phyloP scores from a whole-genome alignment of 92 coral and sea anemone genomes.

The Epizoanthus illoricatus region DNA sequence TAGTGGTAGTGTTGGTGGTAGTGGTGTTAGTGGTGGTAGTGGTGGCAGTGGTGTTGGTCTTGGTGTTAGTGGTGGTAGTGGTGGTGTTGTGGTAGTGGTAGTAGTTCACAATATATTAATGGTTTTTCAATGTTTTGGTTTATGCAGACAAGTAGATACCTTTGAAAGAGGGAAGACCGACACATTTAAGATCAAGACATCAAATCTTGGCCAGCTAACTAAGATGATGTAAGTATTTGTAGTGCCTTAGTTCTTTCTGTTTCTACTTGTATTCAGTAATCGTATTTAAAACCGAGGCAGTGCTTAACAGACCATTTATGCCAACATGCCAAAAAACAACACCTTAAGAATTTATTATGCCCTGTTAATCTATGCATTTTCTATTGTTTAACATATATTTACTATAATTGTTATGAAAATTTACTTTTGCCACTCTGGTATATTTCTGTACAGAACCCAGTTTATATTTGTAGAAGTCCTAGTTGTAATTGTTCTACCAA shows the following conservation, averaged over 20 bases:
- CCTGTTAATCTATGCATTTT: not conserved
- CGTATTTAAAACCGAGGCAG: no score
- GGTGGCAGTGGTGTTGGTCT: no score
- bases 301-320: no score
- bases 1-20: no score
- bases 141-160: constrained; percentile 76
- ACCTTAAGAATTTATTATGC: not conserved
- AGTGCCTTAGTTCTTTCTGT: not conserved
- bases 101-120: not conserved
- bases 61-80: no score
- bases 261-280: no score
- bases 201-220: constrained; percentile 73
- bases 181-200: constrained; percentile 83
- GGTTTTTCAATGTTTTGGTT: not conserved
- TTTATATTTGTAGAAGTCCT: not conserved
- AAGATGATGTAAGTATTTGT: constrained; percentile 75
- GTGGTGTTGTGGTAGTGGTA: no score
- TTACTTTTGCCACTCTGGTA: not conserved
- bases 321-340: no score
- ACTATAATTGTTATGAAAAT: not conserved
- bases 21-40: no score
- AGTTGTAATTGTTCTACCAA: not conserved
- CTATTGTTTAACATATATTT: not conserved
- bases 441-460: not conserved
- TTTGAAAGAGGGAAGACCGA: constrained; percentile 91